Base-by-base conservation (phyloP, 2,888 invertebrate species). In the Dryadula phaetusa region DNA sequence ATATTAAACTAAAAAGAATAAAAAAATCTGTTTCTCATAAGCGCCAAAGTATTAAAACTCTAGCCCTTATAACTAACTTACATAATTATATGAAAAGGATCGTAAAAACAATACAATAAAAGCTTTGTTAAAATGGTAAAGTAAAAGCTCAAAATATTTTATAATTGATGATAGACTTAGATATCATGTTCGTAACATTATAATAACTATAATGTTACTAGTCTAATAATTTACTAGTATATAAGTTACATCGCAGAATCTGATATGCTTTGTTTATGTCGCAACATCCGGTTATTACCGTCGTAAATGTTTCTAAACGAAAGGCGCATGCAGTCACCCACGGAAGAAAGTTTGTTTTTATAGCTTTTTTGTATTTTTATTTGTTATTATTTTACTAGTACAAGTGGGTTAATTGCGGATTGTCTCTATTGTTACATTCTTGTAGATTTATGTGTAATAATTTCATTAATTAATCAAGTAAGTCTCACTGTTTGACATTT, bases 221-320 rank as follows among this genome's bases (percentile, higher is more conserved):
- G 61, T 54, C 28, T 47, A 22, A 22, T 22, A 22, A 14, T 22
- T 47, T 47, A 22, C 22, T 28, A 5, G 40, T 52, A 22, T 25
- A 42, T 62, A 69, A 69, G 62, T 56, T 62, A 53, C 47, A 47
- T 46, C 34, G 62, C n/a, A 37, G 28, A 62, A 66, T 62, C 65
- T 69, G 69, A 69, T 66, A 69, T 58, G 52, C 62, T 58, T 66
- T 69, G 62, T 60, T 69, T 62, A 53, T 67, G 44, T 52, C 61
- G 34, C 61, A 22, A 68, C 64, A 61, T 64, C 64, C 67, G 64
- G 64, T 64, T 64, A 47, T 68, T 64, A 56, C 32, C 18, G 46
- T 16, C 32, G 60, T 60, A 49, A 62, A 62, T 54, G 53, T 53
- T 25, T 56, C 49, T 63, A 67, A 63, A 67, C 49, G 67, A 67